A percentile compares a stretch with the other conserved stretches of the same genome.
These are phyloP conservation scores for Helobdella robusta DNA, from an alignment of 2,888 invertebrate species.

Conservation along the genomic window DNA sequence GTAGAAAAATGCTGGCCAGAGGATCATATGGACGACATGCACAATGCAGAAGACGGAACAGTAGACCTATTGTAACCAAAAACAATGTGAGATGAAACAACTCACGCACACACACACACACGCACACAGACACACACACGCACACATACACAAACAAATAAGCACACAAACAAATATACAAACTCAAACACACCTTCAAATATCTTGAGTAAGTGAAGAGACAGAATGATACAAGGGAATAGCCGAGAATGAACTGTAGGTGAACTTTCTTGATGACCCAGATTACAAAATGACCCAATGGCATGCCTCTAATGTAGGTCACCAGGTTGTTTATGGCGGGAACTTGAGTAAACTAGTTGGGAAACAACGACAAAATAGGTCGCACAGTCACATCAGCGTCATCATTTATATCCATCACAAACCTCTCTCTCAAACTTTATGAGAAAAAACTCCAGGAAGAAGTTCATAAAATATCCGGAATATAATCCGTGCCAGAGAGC, in stretches of 20 bases:
- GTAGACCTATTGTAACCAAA: conserved; percentile 30
- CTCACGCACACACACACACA: neutral
- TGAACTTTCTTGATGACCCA: conserved; percentile 39
- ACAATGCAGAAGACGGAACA: conserved; percentile 28
- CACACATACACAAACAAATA: neutral
- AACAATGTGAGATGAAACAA: neutral
- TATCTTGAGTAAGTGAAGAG: conserved; percentile 39
- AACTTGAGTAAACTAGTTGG: conserved; percentile 1
- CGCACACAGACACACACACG: neutral
- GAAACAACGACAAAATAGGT: conserved; percentile 13
- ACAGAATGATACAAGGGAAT: conserved; percentile 44
- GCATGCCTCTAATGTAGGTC: neutral
- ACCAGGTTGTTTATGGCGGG: conserved; percentile 20
- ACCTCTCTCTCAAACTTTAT: conserved; percentile 44
- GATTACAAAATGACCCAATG: conserved; percentile 32
- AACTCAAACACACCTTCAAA: conserved; percentile 37
- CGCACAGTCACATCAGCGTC: neutral
- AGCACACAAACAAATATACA: neutral
- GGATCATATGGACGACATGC: conserved; percentile 28
- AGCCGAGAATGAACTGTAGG: conserved; percentile 40
- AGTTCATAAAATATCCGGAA: conserved; percentile 84
- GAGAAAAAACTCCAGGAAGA: conserved; percentile 74
- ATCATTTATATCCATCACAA: conserved; percentile 27
- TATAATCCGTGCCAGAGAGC: conserved; percentile 93
- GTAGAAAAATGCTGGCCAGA: too few relatives aligned